Evolutionary conservation across 2,113 vertebrate species (phyloP).

Genomic region (Galemys pyrenaicus): DNA sequence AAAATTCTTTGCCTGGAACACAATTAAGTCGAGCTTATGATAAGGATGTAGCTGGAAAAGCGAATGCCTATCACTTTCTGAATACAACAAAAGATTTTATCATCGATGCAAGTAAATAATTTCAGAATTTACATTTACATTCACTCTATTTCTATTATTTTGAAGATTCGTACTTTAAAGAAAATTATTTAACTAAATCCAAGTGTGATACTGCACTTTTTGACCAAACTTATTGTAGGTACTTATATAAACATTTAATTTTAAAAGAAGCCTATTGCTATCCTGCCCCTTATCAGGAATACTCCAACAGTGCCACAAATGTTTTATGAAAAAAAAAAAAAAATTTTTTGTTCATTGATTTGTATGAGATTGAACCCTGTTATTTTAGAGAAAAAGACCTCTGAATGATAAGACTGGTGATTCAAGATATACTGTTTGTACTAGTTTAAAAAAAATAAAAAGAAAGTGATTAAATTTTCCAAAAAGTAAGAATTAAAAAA

Average conservation of each 20-base stretch:
- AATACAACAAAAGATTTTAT: conserved; percentile 74
- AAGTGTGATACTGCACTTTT: neutral
- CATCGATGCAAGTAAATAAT: conserved; percentile 34
- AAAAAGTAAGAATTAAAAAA: neutral
- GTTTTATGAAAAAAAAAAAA: neutral
- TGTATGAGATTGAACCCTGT: neutral
- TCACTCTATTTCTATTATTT: neutral
- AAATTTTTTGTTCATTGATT: neutral
- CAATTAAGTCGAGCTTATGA: conserved; percentile 67
- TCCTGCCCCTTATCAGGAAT: neutral
- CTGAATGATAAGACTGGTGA: neutral
- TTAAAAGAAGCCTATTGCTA: neutral
- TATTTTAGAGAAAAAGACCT: neutral
- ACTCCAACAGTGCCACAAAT: neutral
- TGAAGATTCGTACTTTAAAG: neutral
- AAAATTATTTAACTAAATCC: neutral
- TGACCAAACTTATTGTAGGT: neutral
- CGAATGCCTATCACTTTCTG: conserved; percentile 45
- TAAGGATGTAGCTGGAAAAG: conserved; percentile 66
- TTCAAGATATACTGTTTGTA: neutral
- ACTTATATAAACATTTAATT: neutral
- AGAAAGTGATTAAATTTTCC: neutral
- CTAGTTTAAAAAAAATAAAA: neutral
- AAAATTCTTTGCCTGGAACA: conserved; percentile 62
- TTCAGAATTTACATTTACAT: neutral